Evolutionary conservation across 1,140 invertebrate species (phyloP), one percentile per base, ranked within the genome.

Genomic region (Drosophila kepulauana): DNA sequence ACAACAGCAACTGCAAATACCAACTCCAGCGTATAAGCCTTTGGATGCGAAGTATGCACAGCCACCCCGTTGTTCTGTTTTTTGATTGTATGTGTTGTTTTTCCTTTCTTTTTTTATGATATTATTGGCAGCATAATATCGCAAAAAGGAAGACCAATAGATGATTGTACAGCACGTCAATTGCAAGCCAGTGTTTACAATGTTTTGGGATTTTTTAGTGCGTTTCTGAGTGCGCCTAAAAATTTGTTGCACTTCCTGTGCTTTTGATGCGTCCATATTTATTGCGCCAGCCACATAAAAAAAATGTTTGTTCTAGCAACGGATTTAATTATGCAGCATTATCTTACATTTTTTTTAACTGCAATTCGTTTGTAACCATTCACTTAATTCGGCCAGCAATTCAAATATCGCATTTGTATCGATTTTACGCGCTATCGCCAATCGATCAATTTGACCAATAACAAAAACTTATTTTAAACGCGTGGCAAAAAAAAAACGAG

Each of bases 61-160:
- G 49, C 48, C 48, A 64, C 62, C 62, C 62, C 48, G 20, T 57
- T 54, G 38, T 5, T 59, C 20, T 25, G 20, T 25, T 43, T 15
- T 28, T 35, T 43, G 62, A 15, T 49, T 61, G 45, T 51, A 16
- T 59, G 20, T 30, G 65, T 59, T 28, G 33, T 68, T 61, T 5
- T 33, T 5, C 6, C 3, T 25, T 25, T 25, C 20, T 25, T 20
- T 33, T 33, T 6, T 38, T 59, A 70, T 62, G 58, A 33, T 70
- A 30, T 33, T 59, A 38, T 70, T 68, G 56, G 38, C 16, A 61
- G 28, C 64, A 61, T 68, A 68, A 73, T 73, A 38, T 20, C 28
- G 54, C 52, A 67, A 52, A 16, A 67, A 54, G 64, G 52, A 67
- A 67, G 64, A 67, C 43, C 61, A 30, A 49, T 38, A 28, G 49